These are phyloP conservation scores for Sanderia malayensis DNA, from an alignment of 30 jellyfish, hydroid and myxozoan species.

Conservation along the genomic window DNA sequence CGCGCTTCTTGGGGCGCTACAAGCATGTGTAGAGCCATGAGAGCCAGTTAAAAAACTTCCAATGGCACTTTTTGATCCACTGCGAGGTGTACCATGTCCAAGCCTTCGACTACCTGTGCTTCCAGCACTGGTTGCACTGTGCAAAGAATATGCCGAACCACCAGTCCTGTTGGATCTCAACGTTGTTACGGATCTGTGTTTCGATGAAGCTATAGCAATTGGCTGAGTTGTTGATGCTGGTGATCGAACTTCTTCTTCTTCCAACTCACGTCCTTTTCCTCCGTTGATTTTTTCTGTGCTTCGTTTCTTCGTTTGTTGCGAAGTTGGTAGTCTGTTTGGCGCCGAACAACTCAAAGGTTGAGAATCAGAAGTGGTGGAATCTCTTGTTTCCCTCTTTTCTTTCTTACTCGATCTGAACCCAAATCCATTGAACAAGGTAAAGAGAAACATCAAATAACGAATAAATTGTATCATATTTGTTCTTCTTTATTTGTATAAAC, in stretches of 20 bases:
- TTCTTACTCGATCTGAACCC: constrained; percentile 14
- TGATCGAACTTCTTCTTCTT: constrained; percentile 47
- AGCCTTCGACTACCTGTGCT: constrained; percentile 56
- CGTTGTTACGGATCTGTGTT: constrained; percentile 29
- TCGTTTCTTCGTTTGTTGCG: not conserved
- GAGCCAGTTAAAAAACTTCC: constrained; percentile 49
- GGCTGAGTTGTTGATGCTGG: constrained; percentile 60
- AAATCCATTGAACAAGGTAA: constrained; percentile 49
- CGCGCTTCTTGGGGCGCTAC: constrained; percentile 7
- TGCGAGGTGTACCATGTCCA: constrained; percentile 68
- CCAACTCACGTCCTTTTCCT: constrained; percentile 13
- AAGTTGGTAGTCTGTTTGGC: constrained; percentile 28
- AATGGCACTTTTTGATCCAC: constrained; percentile 45
- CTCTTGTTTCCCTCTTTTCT: constrained; percentile 24
- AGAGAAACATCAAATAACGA: constrained; percentile 39
- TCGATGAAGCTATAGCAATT: constrained; percentile 30
- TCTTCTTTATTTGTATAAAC: not conserved
- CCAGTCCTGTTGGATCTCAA: constrained; percentile 40
- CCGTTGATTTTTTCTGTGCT: constrained; percentile 7
- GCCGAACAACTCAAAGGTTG: constrained; percentile 55
- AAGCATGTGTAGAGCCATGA: constrained; percentile 13
- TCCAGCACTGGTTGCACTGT: constrained; percentile 51
- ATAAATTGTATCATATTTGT: constrained; percentile 16
- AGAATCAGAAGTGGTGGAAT: constrained; percentile 10
- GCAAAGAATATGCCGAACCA: constrained; percentile 42